These are phyloP conservation scores for Catostylus mosaicus DNA, from an alignment of 30 jellyfish, hydroid and myxozoan genomes.

Conservation along the genomic window DNA sequence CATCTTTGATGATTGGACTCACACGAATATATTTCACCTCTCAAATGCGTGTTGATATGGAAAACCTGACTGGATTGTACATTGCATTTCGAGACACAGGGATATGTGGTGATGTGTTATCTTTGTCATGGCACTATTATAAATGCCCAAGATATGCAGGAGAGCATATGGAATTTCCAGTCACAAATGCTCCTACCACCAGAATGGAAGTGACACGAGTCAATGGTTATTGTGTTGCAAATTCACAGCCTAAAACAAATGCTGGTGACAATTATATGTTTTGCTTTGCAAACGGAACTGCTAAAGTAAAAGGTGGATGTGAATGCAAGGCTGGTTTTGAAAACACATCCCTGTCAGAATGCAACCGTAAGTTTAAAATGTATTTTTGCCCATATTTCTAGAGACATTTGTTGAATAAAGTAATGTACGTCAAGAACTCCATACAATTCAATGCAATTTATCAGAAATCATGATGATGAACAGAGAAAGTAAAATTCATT, in stretches of 20 bases:
- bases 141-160: slow-evolving; percentile 66
- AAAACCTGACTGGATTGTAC: slow-evolving; percentile 18
- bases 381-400: no score
- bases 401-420: no score
- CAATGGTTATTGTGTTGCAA: slow-evolving; percentile 46
- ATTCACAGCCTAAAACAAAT: slow-evolving; percentile 17
- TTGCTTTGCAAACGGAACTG: slow-evolving; percentile 76
- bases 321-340: slow-evolving; percentile 67
- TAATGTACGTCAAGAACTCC: no score
- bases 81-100: slow-evolving; percentile 54
- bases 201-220: background rate
- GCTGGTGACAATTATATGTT: slow-evolving; percentile 12
- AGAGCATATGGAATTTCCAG: slow-evolving; percentile 22
- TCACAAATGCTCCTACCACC: slow-evolving; percentile 52
- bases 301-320: slow-evolving; percentile 63
- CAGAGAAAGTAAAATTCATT: no score
- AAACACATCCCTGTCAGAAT: background rate
- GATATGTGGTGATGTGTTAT: slow-evolving; percentile 20
- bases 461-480: no score
- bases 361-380: background rate
- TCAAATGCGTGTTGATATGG: slow-evolving; percentile 3
- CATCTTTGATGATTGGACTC: background rate
- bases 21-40: background rate
- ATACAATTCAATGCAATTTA: no score
- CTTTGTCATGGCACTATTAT: slow-evolving; percentile 5